phyloP scores from a whole-genome alignment of 2,797 vertebrate genomes.

The Sorex maritimensis region DNA sequence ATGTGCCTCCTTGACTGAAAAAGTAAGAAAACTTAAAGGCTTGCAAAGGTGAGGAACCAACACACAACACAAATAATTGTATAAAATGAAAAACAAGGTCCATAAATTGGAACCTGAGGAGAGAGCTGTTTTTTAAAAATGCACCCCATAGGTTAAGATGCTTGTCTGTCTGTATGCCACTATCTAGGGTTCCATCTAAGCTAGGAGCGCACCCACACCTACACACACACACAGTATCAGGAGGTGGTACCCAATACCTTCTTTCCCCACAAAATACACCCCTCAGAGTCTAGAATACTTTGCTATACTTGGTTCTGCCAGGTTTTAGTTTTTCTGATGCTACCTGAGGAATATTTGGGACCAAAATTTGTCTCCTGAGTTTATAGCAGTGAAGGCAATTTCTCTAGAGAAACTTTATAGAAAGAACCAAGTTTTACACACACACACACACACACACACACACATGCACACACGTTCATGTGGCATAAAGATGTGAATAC shows the following conservation, averaged over 20 bases:
- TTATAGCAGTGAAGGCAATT: conserved; percentile 26
- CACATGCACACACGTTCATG: neutral
- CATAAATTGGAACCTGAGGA: conserved; percentile 33
- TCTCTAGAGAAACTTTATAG: conserved; percentile 33
- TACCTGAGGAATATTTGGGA: neutral
- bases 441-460: neutral
- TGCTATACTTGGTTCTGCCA: neutral
- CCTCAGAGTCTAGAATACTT: neutral
- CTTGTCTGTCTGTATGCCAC: neutral
- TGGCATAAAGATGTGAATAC: too few relatives aligned
- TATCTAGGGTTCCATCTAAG: too few relatives aligned
- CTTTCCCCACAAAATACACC: too few relatives aligned
- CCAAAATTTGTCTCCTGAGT: conserved; percentile 17
- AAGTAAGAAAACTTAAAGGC: neutral
- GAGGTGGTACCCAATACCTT: too few relatives aligned
- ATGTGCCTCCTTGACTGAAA: neutral
- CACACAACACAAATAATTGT: conserved; percentile 32
- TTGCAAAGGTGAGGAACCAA: neutral
- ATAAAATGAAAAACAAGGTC: conserved; percentile 58
- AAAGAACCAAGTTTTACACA: conserved; percentile 3
- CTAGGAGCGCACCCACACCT: too few relatives aligned
- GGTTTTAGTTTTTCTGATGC: too few relatives aligned
- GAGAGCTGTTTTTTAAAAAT: neutral
- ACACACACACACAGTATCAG: too few relatives aligned
- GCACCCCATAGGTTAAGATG: neutral